Base-by-base conservation (phyloP, 2,797 vertebrate species). In the Channallabes apus region DNA sequence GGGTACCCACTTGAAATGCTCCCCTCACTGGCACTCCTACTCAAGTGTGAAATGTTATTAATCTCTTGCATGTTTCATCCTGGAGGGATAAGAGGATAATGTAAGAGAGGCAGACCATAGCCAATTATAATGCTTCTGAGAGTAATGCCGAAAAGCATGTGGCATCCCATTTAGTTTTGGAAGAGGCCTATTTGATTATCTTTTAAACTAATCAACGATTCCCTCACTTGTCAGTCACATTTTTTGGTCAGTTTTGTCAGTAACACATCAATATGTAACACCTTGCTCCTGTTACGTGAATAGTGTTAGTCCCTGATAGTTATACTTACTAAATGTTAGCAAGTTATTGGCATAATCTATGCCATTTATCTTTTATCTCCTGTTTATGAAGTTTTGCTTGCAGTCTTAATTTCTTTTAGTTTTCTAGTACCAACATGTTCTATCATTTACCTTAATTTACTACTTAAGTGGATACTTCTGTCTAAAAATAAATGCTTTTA, bases 21-120 rank as follows among this genome's bases (percentile, higher is more conserved):
- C 80, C 83, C 64, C 84, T 85, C 69, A 77, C 86, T 87, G 79
- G 86, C 84, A 86, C 84, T 87, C 86, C 79, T 84, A 75, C 86
- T 89, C 88, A 84, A 87, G 88, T 87, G 88, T 89, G 86, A 87
- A 89, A 89, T 86, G 82, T 86, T 87, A 87, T 89, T 88, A 85
- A 86, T 86, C 82, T 85, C 67, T 76, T 68, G 86, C 86, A 85
- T 82, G 88, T 84, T 86, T 54, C 80, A 78, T 87, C 85, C 82
- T 83, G 83, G 71, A 84, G 84, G 83, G 78, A 83, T 88, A 82
- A 88, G 87, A 80, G 84, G 84, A 88, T 89, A 78, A 87, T 82
- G 84, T 56, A 84, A 68, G 64, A 69, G 79, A 84, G 41, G 71
- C 77, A 69, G 54, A 77, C 85, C 67, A 64, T 84, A 62, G 46